phyloP scores from a whole-genome alignment of 2,113 vertebrate genomes.

The Himantopus leucocephalus region DNA sequence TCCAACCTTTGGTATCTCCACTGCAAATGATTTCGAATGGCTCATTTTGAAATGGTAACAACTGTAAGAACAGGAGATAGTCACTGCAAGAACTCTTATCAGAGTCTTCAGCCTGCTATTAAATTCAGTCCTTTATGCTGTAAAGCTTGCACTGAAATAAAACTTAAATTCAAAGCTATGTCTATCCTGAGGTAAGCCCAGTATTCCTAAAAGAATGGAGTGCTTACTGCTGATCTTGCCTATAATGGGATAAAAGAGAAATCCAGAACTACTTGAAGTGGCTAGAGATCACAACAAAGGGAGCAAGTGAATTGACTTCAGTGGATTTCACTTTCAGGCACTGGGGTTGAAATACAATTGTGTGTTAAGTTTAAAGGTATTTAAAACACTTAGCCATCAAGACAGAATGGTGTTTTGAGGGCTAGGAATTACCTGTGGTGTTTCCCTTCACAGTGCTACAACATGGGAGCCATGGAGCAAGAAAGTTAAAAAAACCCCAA shows the following conservation, averaged over 20 bases:
- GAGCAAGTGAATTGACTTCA: not conserved
- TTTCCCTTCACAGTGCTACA: not conserved
- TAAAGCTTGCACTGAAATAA: constrained; percentile 15
- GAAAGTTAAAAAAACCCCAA: not conserved
- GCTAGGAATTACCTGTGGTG: not conserved
- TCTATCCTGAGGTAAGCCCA: not conserved
- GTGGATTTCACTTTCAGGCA: not conserved
- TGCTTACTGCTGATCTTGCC: not conserved
- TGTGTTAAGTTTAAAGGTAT: not conserved
- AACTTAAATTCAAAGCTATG: not conserved
- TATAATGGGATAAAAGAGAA: constrained; percentile 19
- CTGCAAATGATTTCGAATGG: not conserved
- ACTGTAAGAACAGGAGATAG: not conserved
- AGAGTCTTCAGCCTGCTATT: not conserved
- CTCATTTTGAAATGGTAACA: not conserved
- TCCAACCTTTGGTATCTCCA: not conserved
- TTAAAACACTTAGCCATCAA: not conserved
- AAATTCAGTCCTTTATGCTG: not conserved
- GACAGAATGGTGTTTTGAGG: not conserved
- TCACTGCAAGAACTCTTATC: not conserved
- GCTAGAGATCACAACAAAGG: not conserved
- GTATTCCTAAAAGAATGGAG: not conserved
- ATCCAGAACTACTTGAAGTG: not conserved
- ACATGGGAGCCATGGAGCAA: not conserved
- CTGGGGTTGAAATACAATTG: not conserved